Evolutionary conservation across 2,113 vertebrate genomes (phyloP).

Genomic region (Syrrhaptes paradoxus): DNA sequence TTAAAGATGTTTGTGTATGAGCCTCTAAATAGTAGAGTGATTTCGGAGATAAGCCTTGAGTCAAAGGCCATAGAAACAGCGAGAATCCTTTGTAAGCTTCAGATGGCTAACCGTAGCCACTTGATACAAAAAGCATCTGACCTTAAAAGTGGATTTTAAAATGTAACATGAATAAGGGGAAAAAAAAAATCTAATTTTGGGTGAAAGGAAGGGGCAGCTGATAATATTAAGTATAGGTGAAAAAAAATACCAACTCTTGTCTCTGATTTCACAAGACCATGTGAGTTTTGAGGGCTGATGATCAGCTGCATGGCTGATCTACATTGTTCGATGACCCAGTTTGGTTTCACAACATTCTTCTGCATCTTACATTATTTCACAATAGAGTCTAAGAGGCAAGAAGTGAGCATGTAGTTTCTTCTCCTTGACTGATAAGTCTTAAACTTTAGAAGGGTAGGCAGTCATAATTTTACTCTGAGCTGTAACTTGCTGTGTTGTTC

Average conservation of each 20-base stretch:
- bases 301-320: background rate
- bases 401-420: background rate
- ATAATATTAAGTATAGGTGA: background rate
- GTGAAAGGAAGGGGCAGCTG: background rate
- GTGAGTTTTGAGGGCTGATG: background rate
- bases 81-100: background rate
- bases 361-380: background rate
- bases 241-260: background rate
- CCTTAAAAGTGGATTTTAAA: background rate
- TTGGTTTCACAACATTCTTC: constrained; percentile 11
- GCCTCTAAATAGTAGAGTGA: background rate
- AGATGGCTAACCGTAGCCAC: background rate
- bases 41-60: background rate
- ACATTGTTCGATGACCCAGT: background rate
- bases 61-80: background rate
- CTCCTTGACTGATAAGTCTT: background rate
- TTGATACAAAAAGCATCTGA: background rate
- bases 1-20: background rate
- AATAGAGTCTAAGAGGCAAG: background rate
- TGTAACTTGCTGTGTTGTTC: background rate
- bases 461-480: background rate
- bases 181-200: background rate
- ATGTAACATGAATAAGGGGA: background rate
- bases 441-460: background rate
- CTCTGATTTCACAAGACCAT: background rate